These are phyloP conservation scores for Solea senegalensis DNA, from an alignment of 2,113 vertebrate genomes.

Conservation along the genomic window DNA sequence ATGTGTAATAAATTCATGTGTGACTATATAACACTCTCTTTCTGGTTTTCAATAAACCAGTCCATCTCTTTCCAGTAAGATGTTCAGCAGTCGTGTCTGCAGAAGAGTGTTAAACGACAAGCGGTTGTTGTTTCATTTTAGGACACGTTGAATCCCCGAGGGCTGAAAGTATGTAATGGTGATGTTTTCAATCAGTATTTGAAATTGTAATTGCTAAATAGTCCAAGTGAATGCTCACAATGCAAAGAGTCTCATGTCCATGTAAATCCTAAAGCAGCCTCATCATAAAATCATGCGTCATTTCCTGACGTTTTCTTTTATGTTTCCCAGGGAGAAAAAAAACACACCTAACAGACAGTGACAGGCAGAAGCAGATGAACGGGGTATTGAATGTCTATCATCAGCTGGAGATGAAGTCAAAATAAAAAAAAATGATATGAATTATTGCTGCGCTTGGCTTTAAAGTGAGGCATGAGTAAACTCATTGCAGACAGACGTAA, in stretches of 20 bases:
- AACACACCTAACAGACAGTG: not conserved
- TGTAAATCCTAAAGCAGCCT: constrained; percentile 16
- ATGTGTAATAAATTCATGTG: not conserved
- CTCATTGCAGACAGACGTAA: constrained; percentile 24
- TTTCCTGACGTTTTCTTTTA: constrained; percentile 2
- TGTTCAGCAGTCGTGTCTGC: too few relatives aligned
- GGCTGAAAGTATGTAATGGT: too few relatives aligned
- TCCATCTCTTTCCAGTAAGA: too few relatives aligned
- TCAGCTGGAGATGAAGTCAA: not conserved
- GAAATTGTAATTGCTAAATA: not conserved
- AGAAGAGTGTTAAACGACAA: too few relatives aligned
- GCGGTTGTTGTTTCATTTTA: too few relatives aligned
- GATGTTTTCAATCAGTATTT: not conserved
- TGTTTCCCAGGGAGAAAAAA: not conserved
- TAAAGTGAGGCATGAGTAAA: constrained; percentile 4
- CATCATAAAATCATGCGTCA: constrained; percentile 1
- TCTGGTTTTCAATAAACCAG: too few relatives aligned
- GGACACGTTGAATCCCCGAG: too few relatives aligned
- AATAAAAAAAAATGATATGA: not conserved
- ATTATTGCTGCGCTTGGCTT: constrained; percentile 5
- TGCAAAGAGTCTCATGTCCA: not conserved
- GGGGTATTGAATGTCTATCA: not conserved
- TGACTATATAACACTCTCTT: too few relatives aligned
- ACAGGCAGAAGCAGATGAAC: not conserved
- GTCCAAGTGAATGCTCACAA: not conserved